Base-by-base conservation (phyloP, 2,888 invertebrate species). In the Prenolepis imparis region DNA sequence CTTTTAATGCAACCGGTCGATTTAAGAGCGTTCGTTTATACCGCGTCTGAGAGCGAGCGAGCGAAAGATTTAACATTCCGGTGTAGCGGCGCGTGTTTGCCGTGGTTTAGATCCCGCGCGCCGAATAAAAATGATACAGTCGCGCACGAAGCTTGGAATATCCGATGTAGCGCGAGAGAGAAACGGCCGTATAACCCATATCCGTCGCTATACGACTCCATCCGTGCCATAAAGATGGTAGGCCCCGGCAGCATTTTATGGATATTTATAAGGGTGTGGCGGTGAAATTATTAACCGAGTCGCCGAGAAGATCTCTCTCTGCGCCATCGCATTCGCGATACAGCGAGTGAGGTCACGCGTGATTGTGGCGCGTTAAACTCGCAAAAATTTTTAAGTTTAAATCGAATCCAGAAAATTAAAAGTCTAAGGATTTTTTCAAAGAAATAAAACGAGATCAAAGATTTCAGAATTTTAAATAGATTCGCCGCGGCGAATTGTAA, bases 51-150 rank as follows among this genome's bases (percentile, higher is more conserved):
- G 55, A n/a, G 41, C 55, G 78, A 52, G n/a, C 68, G 9, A 70
- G 18, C 32, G 78, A 32, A 32, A 59, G 77, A 84, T 72, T 83
- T 83, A 83, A 66, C 57, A 83, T 83, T 82, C 64, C 59, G 41
- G 36, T 21, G 64, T 21, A 55, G 41, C 44, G 67, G 18, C 44
- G 32, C 66, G 63, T 52, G 8, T 80, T 70, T 72, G 57, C 70
- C 24, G 61, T 83, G 59, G 64, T 81, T 84, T 81, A 70, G 57
- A 83, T 82, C 63, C 70, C 70, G 48, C 55, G n/a, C 39, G 41
- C 24, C 32, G 70, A 70, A 41, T 80, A 83, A 83, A 83, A 83
- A 83, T 77, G 83, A 85, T 81, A 59, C 74, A 52, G 67, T 61
- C 83, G 83, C 24, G 21, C 21, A 55, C 66, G 81, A 72, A 83